These are phyloP conservation scores for Astur gentilis DNA, from an alignment of 2,113 vertebrate genomes.

Conservation along the genomic window DNA sequence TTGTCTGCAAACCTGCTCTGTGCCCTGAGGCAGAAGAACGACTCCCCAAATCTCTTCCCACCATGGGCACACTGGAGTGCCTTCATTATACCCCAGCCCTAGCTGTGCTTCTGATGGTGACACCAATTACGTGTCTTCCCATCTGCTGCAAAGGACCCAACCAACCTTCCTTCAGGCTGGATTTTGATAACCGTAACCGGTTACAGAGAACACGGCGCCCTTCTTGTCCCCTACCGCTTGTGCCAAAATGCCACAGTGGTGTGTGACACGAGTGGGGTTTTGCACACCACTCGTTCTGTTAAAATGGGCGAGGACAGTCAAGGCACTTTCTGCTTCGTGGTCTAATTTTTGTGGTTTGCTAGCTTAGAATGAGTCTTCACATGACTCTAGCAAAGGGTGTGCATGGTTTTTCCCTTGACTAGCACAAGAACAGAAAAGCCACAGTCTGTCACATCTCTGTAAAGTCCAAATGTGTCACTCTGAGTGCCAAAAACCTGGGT, in stretches of 20 bases:
- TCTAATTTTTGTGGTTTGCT: neutral
- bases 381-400: neutral
- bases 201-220: neutral
- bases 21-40: neutral
- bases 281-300: neutral
- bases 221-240: neutral
- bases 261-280: neutral
- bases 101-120: neutral
- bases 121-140: neutral
- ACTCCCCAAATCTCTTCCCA: neutral
- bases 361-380: neutral
- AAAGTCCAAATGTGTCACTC: constrained; percentile 18
- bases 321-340: neutral
- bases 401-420: neutral
- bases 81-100: neutral
- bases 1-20: neutral
- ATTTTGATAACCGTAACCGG: neutral
- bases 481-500: constrained; percentile 4
- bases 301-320: neutral
- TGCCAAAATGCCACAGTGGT: neutral
- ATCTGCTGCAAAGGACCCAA: neutral
- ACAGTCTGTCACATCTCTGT: neutral
- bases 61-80: neutral
- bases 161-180: neutral
- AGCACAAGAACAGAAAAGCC: constrained; percentile 15